These are phyloP conservation scores for Hexactinellida sp. DNA, from an alignment of 37 sponge, comb jelly and placozoan species.

Conservation along the genomic window DNA sequence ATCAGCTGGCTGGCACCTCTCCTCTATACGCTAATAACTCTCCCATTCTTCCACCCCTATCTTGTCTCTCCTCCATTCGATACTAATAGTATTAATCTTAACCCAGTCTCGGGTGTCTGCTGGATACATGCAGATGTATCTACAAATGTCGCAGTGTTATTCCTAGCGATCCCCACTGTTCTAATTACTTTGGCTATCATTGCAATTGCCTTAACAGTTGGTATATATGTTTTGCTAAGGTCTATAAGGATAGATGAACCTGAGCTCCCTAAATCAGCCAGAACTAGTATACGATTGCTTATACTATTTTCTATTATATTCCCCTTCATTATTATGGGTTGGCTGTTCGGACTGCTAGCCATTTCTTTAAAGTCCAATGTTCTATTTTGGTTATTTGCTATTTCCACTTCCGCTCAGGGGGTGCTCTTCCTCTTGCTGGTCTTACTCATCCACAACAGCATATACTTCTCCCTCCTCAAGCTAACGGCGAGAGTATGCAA, in stretches of 20 bases:
- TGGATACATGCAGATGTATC: not conserved
- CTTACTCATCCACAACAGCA: not conserved
- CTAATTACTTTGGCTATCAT: not conserved
- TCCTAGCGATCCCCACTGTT: not conserved
- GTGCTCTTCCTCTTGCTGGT: not conserved
- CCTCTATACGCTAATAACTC: not conserved
- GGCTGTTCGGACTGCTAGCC: not conserved
- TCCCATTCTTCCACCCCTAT: not conserved
- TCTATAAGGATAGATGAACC: not conserved
- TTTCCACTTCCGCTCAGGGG: not conserved
- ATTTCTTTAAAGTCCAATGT: not conserved
- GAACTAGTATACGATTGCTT: not conserved
- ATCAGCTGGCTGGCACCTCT: not conserved
- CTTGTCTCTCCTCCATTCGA: not conserved
- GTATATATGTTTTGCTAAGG: not conserved
- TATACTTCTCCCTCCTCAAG: not conserved
- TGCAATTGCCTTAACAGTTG: not conserved
- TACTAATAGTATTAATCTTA: not conserved
- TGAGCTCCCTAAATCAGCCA: not conserved
- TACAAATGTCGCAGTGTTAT: not conserved
- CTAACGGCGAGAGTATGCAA: not conserved
- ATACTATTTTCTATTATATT: not conserved
- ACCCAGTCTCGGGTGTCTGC: not conserved
- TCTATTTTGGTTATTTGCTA: not conserved
- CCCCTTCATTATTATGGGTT: not conserved